A percentile compares a stretch with the other conserved stretches of the same genome.
Conservation (phyloP, 2,797 vertebrate genomes). For the Rhabdomys pumilio region DNA sequence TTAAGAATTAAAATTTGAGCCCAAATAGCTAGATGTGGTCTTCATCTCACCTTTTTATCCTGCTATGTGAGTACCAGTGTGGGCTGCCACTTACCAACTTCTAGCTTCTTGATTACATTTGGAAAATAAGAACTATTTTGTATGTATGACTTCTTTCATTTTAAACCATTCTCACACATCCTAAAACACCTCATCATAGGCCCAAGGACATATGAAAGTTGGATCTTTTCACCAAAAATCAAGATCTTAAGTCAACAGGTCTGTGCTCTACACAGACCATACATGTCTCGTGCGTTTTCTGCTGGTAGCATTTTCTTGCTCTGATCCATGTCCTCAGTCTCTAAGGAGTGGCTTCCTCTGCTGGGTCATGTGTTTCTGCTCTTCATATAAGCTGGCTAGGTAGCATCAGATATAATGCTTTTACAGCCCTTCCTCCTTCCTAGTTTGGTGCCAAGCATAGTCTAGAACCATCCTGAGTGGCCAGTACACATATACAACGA, state of each 20-base stretch:
- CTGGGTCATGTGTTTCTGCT: background rate
- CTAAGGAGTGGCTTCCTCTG: background rate
- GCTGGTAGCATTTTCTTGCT: background rate
- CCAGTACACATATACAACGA: background rate
- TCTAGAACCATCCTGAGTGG: background rate
- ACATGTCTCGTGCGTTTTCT: background rate
- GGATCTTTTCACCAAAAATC: constrained; percentile 28
- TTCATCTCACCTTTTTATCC: constrained; percentile 22
- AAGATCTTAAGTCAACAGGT: background rate
- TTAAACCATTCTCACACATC: constrained; percentile 43
- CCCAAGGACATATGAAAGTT: background rate
- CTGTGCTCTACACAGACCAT: background rate
- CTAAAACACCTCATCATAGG: constrained; percentile 22
- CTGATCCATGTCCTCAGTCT: background rate
- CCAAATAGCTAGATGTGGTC: background rate
- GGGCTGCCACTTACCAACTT: background rate
- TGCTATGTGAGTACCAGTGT: background rate
- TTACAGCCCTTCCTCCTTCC: background rate
- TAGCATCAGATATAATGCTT: background rate
- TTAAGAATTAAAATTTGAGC: background rate
- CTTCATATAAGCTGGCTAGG: background rate
- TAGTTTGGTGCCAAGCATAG: background rate
- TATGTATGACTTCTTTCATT: background rate
- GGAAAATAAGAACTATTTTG: constrained; percentile 57
- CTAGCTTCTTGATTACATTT: constrained; percentile 1